Percentiles rank a stretch among this genome's conserved stretches.
Conservation (phyloP, 2,888 invertebrate species). For the Pollenia griseotomentosa region DNA sequence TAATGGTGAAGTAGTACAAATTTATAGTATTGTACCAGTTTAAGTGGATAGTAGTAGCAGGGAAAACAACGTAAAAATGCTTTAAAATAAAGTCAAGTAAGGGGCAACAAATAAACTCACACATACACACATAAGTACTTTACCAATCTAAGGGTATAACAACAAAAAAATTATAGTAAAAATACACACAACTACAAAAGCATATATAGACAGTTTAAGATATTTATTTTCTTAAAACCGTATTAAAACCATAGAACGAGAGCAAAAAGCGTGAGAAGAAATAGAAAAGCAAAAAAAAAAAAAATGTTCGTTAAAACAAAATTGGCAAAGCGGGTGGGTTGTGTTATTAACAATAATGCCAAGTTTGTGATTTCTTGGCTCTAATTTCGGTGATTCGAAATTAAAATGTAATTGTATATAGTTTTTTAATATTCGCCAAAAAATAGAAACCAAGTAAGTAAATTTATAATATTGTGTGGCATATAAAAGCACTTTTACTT, state of each 20-base stretch:
- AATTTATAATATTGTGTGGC: slow-evolving; percentile 2
- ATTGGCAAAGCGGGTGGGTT: slow-evolving; percentile 66
- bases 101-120: slow-evolving; percentile 56
- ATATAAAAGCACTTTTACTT: slow-evolving; percentile 22
- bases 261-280: slow-evolving; percentile 24
- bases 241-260: slow-evolving; percentile 48
- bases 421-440: not conserved
- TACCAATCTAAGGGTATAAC: slow-evolving; percentile 57
- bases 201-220: not conserved
- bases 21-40: slow-evolving; percentile 10
- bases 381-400: slow-evolving; percentile 14
- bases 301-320: slow-evolving; percentile 44
- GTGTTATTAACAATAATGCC: slow-evolving; percentile 55
- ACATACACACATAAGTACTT: slow-evolving; percentile 34
- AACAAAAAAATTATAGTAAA: slow-evolving; percentile 59
- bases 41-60: slow-evolving; percentile 10
- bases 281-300: not conserved
- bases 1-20: slow-evolving; percentile 44
- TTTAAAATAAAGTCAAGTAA: slow-evolving; percentile 67
- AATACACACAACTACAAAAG: not conserved
- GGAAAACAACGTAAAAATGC: slow-evolving; percentile 26
- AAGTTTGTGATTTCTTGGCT: slow-evolving; percentile 51
- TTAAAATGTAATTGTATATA: not conserved
- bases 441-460: not conserved
- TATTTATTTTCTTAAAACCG: slow-evolving; percentile 47